Evolutionary conservation across 1,140 invertebrate species (phyloP).

Genomic region (Acyrthosiphon pisum): DNA sequence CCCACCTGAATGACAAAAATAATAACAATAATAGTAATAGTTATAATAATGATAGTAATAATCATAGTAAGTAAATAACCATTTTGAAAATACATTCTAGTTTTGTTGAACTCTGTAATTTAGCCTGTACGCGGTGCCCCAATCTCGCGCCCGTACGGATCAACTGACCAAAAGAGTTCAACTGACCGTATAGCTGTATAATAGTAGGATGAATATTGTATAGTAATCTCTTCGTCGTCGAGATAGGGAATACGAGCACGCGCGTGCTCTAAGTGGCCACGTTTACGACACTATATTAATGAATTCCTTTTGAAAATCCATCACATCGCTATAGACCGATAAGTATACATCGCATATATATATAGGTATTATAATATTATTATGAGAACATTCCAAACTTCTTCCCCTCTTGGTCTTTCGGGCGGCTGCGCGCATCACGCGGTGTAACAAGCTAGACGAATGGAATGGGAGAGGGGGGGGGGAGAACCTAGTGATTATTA

Average conservation of each 20-base stretch:
- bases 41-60: background rate
- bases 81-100: background rate
- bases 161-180: constrained; percentile 54
- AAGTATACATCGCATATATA: background rate
- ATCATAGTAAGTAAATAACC: background rate
- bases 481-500: constrained; percentile 30
- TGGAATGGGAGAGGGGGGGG: too few relatives aligned
- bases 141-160: constrained; percentile 41
- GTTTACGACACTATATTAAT: constrained; percentile 32
- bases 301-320: constrained; percentile 38
- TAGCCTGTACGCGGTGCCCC: constrained; percentile 42
- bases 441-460: background rate
- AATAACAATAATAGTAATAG: background rate
- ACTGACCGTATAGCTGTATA: background rate
- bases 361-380: constrained; percentile 36
- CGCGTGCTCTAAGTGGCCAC: constrained; percentile 11
- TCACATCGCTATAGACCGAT: background rate
- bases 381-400: constrained; percentile 20
- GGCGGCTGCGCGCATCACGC: background rate
- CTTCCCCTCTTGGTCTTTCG: background rate
- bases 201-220: background rate
- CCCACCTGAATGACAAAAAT: constrained; percentile 6
- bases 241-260: background rate
- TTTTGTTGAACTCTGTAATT: constrained; percentile 55
- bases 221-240: background rate